These are phyloP conservation scores for Mesorhabditis belari DNA, from an alignment of 2,888 invertebrate genomes.

Conservation along the genomic window DNA sequence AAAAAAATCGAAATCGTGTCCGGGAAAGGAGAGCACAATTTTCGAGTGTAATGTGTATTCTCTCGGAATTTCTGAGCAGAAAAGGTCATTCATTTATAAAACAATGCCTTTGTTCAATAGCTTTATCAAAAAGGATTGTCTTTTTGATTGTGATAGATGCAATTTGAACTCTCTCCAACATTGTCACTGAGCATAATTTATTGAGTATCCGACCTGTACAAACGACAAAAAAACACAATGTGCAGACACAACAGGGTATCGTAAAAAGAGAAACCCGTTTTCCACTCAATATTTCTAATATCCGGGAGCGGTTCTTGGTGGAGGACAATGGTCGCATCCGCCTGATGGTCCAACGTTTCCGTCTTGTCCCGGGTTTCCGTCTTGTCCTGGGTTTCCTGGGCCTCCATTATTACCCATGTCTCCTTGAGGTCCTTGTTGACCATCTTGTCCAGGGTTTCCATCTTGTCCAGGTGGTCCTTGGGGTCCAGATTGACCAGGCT, in stretches of 20 bases:
- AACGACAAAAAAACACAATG: not conserved
- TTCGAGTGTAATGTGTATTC: too few species aligned
- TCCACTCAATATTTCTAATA: constrained; percentile 33
- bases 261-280: too few species aligned
- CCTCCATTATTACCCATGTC: constrained; percentile 33
- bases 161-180: not conserved
- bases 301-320: constrained; percentile 44
- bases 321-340: constrained; percentile 46
- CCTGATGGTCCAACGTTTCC: constrained; percentile 4
- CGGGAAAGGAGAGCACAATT: too few species aligned
- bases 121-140: too few species aligned
- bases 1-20: too few species aligned
- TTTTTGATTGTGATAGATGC: not conserved
- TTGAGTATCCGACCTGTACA: not conserved
- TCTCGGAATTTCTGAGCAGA: too few species aligned
- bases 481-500: constrained; percentile 25
- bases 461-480: constrained; percentile 23
- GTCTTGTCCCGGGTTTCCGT: not conserved
- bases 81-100: too few species aligned
- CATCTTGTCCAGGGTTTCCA: constrained; percentile 16
- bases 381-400: constrained; percentile 32
- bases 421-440: constrained; percentile 25
- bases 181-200: not conserved
- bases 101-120: too few species aligned
- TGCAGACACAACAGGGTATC: too few species aligned